These are phyloP conservation scores for Heliocidaris tuberculata DNA, from an alignment of 35 echinoderm and acorn worm species.

Conservation along the genomic window DNA sequence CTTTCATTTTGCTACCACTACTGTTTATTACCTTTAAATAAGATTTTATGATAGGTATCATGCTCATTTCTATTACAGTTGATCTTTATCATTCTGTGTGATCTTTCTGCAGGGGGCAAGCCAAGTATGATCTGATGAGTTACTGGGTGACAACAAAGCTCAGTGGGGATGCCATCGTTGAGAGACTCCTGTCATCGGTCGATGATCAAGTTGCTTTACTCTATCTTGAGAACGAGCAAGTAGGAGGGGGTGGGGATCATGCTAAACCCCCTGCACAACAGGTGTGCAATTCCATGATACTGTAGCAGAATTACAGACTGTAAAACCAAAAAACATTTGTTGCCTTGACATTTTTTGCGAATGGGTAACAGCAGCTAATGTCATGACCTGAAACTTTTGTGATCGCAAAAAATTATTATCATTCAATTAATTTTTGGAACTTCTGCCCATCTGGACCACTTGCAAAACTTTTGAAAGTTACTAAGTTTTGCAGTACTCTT, in stretches of 20 bases:
- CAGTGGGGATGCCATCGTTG: constrained; percentile 48
- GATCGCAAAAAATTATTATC: too few species aligned
- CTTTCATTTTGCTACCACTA: too few species aligned
- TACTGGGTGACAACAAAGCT: constrained; percentile 66
- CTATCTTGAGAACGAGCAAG: constrained; percentile 57
- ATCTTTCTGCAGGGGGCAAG: constrained; percentile 50
- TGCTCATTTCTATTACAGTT: background rate
- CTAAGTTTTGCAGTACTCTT: too few species aligned
- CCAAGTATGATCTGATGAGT: constrained; percentile 74
- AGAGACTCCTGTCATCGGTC: constrained; percentile 46
- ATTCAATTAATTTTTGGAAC: too few species aligned
- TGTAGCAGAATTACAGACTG: background rate
- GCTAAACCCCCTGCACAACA: constrained; percentile 44
- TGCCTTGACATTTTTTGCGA: too few species aligned
- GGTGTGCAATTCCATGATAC: constrained; percentile 20
- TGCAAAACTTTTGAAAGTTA: too few species aligned
- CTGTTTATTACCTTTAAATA: too few species aligned
- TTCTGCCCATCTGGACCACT: too few species aligned
- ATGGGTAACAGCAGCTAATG: too few species aligned
- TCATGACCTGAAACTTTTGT: too few species aligned
- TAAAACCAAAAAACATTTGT: background rate
- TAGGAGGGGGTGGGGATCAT: background rate
- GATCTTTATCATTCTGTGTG: background rate
- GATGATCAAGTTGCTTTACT: constrained; percentile 65
- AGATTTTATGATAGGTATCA: too few species aligned